Evolutionary conservation across 2,113 vertebrate genomes (phyloP), one percentile per base, ranked within the genome.

Genomic region (Oenanthe oenanthe): DNA sequence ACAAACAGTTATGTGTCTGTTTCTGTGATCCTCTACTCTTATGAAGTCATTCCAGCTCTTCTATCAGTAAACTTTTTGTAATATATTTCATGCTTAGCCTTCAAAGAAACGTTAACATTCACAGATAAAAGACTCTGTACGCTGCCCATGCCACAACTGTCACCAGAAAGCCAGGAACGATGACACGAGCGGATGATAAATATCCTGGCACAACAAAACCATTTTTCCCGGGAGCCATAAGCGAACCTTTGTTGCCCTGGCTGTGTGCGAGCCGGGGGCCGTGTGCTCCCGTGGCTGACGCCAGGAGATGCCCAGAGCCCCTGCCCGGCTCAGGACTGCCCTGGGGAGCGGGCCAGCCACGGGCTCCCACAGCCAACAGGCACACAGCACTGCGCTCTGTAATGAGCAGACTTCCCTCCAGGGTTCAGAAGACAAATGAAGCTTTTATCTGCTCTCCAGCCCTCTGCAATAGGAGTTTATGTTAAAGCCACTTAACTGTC

Each of bases 401-500:
- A 98, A 98, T 96, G 94, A 93, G 95, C 93, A 97, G 96, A 97
- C 97, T 97, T 97, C 95, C 50, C 5, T 77, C 7, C 6, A 94
- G 85, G 61, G 67, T 62, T 88, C 89, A 24, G 72, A 98, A 98
- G 97, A 98, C 82, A 97, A 98, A 98, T 97, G 96, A 93, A 79
- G 94, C 96, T 98, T 98, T 98, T 97, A 98, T 97, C 97, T 97
- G 57, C 94, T 87, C 94, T 82, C 83, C 78, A 93, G 66, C 48
- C 42, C 74, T 56, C 92, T 85, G 93, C 89, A 91, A 81, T 78
- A 62, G 79, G 83, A 97, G 97, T 98, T 98, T 98, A 98, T 1
- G 82, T 98, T 97, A 98, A 96, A 97, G 96, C 94, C 97, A 98
- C 98, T 98, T 98, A 98, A 90, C 95, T 16, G 67, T 88, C 95